Evolutionary conservation across 2,888 invertebrate genomes (phyloP), one percentile per base, ranked within the genome.

Genomic region (Xestobium rufovillosum): DNA sequence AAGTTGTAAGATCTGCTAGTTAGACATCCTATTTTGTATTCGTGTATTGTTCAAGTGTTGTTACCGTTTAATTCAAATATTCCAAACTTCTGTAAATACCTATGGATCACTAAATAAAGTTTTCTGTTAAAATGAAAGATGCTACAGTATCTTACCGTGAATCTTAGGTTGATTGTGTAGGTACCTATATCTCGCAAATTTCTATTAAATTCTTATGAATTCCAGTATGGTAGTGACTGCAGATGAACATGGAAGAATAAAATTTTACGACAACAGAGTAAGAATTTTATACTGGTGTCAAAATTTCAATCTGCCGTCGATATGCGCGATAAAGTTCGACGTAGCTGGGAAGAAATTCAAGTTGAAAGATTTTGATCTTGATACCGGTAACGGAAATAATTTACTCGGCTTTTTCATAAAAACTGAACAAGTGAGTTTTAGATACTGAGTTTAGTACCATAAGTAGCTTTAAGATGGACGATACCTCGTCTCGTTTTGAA

Each of bases 231-330:
- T 63, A 30, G 70, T 72, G 15, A 72, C 72, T 1, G 77, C 75
- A 8, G 76, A 74, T 51, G 58, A 55, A 9, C 45, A 36, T 1
- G 79, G 78, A 0, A 65, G 71, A 29, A 66, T 80, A 29, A 67
- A 65, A 46, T 78, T 80, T 55, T 78, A 76, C 52, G 76, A 78
- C 44, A 60, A 64, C 27, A 67, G 72, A 46, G 53, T 78, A 48
- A 70, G 67, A 51, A 60, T 79, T 34, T 47, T 79, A 31, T 76
- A 73, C 56, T 75, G 75, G 73, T 64, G 71, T 38, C 64, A 69
- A 25, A 67, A 69, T 4, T 68, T 68, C 43, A 55, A 59, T 2
- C 59, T 73, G 12, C 70, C 70, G 49, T 57, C 60, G 27, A 67
- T 76, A 31, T 61, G 52, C n/a, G 65, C 61, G 0, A 63, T 77